Evolutionary conservation across 2,113 vertebrate genomes (phyloP).

Genomic region (Myanophis thanlyinensis): DNA sequence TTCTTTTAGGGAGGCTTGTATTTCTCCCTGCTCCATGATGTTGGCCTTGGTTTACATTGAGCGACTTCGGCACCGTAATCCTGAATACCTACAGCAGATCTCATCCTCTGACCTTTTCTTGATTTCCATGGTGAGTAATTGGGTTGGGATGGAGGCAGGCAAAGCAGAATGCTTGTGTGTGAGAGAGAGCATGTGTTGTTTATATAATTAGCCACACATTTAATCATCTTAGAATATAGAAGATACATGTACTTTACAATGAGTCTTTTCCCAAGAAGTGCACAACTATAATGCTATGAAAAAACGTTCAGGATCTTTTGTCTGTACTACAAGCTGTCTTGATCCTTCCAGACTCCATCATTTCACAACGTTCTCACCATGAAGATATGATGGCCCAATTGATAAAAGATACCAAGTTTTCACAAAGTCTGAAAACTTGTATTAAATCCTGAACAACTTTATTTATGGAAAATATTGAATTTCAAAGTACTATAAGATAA

Average conservation of each 20-base stretch:
- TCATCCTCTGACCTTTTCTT: constrained; percentile 98
- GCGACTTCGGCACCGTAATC: constrained; percentile 93
- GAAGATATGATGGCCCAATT: not conserved
- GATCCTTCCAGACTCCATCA: not conserved
- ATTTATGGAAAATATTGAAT: not conserved
- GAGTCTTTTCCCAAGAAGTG: not conserved
- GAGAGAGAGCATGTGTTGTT: not conserved
- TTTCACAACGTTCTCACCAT: not conserved
- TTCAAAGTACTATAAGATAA: not conserved
- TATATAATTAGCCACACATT: not conserved
- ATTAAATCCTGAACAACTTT: not conserved
- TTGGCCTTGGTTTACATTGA: constrained; percentile 98
- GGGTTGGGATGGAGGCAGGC: not conserved
- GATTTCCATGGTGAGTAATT: constrained; percentile 88
- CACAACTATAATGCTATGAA: not conserved
- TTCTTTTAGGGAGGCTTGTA: constrained; percentile 87
- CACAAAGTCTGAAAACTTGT: not conserved
- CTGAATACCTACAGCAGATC: constrained; percentile 95
- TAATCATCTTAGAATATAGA: not conserved
- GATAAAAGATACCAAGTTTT: not conserved
- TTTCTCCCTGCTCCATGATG: constrained; percentile 99
- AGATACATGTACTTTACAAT: not conserved
- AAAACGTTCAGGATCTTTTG: not conserved
- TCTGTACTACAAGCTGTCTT: not conserved
- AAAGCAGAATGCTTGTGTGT: not conserved